These are phyloP conservation scores for Eupithecia pulchellata DNA, from an alignment of 2,888 invertebrate species.

Conservation along the genomic window DNA sequence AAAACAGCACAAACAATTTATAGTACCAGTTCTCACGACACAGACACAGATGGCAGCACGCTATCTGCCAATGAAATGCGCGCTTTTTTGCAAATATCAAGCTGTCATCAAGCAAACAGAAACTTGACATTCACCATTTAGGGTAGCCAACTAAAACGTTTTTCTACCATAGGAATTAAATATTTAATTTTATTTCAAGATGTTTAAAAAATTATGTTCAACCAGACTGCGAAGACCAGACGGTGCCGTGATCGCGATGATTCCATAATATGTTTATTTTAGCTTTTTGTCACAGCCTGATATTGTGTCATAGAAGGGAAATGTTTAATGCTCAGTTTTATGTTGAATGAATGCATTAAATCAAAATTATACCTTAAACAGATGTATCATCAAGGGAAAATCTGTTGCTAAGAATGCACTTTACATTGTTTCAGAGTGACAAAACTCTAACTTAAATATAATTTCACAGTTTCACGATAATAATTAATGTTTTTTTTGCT, in stretches of 20 bases:
- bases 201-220: neutral
- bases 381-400: too few relatives aligned
- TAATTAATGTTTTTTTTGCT: neutral
- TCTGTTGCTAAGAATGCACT: too few relatives aligned
- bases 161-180: slow-evolving; percentile 36
- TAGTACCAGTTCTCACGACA: slow-evolving; percentile 10
- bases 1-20: too few relatives aligned
- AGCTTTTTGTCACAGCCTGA: neutral
- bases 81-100: slow-evolving; percentile 59
- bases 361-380: too few relatives aligned
- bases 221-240: neutral
- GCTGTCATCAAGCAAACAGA: slow-evolving; percentile 8
- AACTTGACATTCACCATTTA: slow-evolving; percentile 59
- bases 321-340: neutral
- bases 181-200: neutral
- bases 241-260: neutral
- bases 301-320: neutral
- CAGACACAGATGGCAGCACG: slow-evolving; percentile 67
- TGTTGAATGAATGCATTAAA: neutral
- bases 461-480: neutral
- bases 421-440: too few relatives aligned
- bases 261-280: neutral
- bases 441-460: neutral
- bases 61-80: slow-evolving; percentile 55
- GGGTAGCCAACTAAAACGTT: slow-evolving; percentile 54